Percentiles rank a stretch among this genome's conserved stretches.
These are phyloP conservation scores for Idaea aversata DNA, from an alignment of 2,888 invertebrate species.

Conservation along the genomic window DNA sequence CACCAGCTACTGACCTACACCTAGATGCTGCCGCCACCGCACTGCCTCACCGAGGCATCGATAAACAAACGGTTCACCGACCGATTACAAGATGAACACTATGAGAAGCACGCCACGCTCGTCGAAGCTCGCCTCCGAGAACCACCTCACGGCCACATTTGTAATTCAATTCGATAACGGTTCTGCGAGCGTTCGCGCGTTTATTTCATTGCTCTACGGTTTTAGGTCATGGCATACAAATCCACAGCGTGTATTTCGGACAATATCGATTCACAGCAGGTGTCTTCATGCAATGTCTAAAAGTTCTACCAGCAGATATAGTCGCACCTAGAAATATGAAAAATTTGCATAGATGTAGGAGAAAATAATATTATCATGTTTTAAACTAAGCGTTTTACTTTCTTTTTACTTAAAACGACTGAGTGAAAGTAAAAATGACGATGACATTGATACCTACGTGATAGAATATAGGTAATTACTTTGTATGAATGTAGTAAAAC, in stretches of 20 bases:
- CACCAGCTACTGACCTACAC: slow-evolving; percentile 72
- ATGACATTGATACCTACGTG: slow-evolving; percentile 44
- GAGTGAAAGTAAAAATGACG: slow-evolving; percentile 64
- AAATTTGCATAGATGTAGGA: slow-evolving; percentile 50
- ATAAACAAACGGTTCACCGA: slow-evolving; percentile 79
- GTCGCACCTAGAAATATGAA: slow-evolving; percentile 28
- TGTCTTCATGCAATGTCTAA: slow-evolving; percentile 16
- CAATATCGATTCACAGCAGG: slow-evolving; percentile 32
- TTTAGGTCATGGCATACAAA: slow-evolving; percentile 64
- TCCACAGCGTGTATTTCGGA: slow-evolving; percentile 40
- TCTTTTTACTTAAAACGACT: slow-evolving; percentile 58
- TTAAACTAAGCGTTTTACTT: slow-evolving; percentile 52
- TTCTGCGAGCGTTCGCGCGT: slow-evolving; percentile 61
- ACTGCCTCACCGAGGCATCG: slow-evolving; percentile 46
- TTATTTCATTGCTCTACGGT: slow-evolving; percentile 50
- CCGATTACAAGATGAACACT: slow-evolving; percentile 65
- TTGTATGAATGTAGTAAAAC: slow-evolving; percentile 18
- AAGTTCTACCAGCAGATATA: not conserved
- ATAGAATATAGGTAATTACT: slow-evolving; percentile 31
- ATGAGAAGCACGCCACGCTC: slow-evolving; percentile 45
- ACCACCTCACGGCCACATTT: slow-evolving; percentile 52
- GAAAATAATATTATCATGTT: slow-evolving; percentile 49
- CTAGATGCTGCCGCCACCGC: slow-evolving; percentile 49
- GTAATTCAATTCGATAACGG: slow-evolving; percentile 76
- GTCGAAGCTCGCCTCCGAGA: slow-evolving; percentile 28